Evolutionary conservation across 2,113 vertebrate genomes (phyloP), one percentile per base, ranked within the genome.

Genomic region (Hiodon alosoides): DNA sequence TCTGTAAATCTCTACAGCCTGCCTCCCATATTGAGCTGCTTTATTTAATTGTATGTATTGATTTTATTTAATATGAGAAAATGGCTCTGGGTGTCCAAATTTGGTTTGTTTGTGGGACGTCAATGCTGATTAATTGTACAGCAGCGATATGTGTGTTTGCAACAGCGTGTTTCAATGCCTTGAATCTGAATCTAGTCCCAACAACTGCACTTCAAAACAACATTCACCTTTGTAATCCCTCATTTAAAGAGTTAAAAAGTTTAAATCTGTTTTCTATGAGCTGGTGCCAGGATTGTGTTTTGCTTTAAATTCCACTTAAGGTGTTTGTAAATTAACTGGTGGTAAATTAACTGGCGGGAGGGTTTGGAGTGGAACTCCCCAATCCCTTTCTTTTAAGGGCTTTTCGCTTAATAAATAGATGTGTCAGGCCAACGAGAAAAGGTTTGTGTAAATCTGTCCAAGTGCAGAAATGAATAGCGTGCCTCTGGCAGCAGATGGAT

Each of bases 371-470:
- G 16, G 14, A 74, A 66, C 67, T 58, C 54, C 55, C 57, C 58
- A 70, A 50, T 54, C 50, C 51, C 17, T 11, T 81, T 80, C 69
- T 85, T 86, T 79, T 86, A 81, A 79, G 82, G 73, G 78, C 80
- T 9, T 78, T 84, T 83, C 76, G 46, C 79, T 67, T 86, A 82
- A 86, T 83, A 83, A 87, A 91, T 87, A 81, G 83, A 76, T 73
- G 69, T 81, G 86, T 88, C 87, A 89, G 82, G 61, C 79, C 78
- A 81, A 88, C 76, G 74, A 84, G 84, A 83, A 79, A 87, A 84
- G 80, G 79, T 81, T 86, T 85, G 85, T 89, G 85, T 90, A 91
- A 90, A 89, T 90, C 83, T 87, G 87, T 86, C 85, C 61, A 55
- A 73, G 83, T 76, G 79, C 66, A 79, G 69, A 78, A 83, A 81